Base-by-base conservation (phyloP, 1,140 invertebrate species). In the Schlechtendalia chinensis region DNA sequence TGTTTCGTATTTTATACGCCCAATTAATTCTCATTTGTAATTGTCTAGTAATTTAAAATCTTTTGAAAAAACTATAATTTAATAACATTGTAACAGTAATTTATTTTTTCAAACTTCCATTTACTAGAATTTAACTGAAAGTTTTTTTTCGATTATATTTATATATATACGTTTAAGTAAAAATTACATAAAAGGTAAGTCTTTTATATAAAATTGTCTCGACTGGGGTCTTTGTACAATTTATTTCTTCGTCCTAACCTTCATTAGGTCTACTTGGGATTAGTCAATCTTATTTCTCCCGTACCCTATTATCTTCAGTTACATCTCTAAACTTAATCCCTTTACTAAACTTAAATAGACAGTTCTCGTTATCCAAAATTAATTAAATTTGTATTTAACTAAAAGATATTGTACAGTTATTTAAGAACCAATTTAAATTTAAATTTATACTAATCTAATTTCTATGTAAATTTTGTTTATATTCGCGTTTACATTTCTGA, bases 301-400 rank as follows among this genome's bases (percentile, higher is more conserved):
- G 0, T 59, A 22, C 39, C 22, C 5, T 69, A 50, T 50, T 69
- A 69, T 69, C 67, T 50, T 47, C 14, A 69, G 45, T 69, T 50
- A 69, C 45, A 69, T 69, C 67, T 50, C 45, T 50, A 24, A 69
- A 27, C 22, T 5, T 69, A 69, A 69, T 69, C 67, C 47, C n/a
- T 69, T 69, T 22, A 27, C n/a, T 50, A 50, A 17, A 69, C 45
- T 24, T 17, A 69, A 14, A 69, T 17, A 8, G 39, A 69, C 67
- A 69, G 22, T 50, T 50, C 67, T 47, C 67, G 39, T 69, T 69
- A 69, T 69, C 67, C 45, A 12, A 69, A 69, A 69, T 69, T 69
- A 69, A 69, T 69, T 69, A 69, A 69, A 47, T 50, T 69, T 27
- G 5, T 27, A 50, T 50, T 50, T 1, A 27, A 50, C 16, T 50